Conservation (phyloP, 2,113 vertebrate genomes). For the Collichthys lucidus region DNA sequence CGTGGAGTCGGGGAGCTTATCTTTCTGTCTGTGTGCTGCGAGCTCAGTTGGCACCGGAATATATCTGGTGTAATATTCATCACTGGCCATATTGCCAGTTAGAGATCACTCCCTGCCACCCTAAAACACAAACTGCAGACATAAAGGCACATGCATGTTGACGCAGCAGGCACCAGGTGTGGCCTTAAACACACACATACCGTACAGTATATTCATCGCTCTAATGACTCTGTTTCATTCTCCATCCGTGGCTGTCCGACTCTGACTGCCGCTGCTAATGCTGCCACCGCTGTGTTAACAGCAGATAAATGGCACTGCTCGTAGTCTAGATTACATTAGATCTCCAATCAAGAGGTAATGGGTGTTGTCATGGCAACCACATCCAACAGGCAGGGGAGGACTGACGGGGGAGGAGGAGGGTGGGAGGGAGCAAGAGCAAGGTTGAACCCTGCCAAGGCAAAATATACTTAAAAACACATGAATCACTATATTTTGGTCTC, state of each 20-base stretch:
- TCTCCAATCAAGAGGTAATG: slow-evolving; percentile 73
- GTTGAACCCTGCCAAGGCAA: slow-evolving; percentile 22
- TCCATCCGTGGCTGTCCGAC: slow-evolving; percentile 20
- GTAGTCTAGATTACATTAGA: slow-evolving; percentile 67
- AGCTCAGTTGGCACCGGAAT: slow-evolving; percentile 33
- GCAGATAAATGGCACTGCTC: slow-evolving; percentile 60
- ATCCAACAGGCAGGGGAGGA: slow-evolving; percentile 37
- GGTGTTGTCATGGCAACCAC: slow-evolving; percentile 70
- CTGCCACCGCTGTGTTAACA: slow-evolving; percentile 48
- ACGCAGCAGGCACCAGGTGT: neutral
- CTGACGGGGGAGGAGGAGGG: neutral
- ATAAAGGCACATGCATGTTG: neutral
- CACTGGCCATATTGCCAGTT: neutral
- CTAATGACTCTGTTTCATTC: slow-evolving; percentile 31
- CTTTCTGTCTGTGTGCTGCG: slow-evolving; percentile 28
- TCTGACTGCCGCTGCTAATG: slow-evolving; percentile 43
- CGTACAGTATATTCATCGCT: neutral
- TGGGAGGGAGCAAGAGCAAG: neutral
- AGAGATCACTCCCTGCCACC: neutral
- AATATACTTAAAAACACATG: slow-evolving; percentile 9
- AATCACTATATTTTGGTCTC: neutral
- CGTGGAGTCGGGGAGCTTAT: slow-evolving; percentile 30
- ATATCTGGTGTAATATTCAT: slow-evolving; percentile 17
- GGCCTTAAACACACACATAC: neutral
- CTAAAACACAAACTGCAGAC: neutral